Conservation (phyloP, 2,113 vertebrate species). For the Raja brachyura region DNA sequence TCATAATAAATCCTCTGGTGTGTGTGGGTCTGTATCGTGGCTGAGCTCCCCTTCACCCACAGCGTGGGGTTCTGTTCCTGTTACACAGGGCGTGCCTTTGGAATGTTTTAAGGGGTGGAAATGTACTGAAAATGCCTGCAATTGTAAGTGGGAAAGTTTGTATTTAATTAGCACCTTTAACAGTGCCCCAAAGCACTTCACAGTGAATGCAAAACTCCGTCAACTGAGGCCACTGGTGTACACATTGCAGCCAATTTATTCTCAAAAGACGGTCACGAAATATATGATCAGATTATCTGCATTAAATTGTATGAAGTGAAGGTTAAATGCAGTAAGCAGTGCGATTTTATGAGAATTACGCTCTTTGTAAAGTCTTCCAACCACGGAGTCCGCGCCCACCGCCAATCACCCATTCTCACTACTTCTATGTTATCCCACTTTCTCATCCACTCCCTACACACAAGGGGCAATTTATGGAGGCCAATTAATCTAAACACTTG, state of each 20-base stretch:
- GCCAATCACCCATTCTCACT: too few species aligned
- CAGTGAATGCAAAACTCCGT: neutral
- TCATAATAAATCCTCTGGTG: neutral
- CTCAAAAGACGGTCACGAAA: neutral
- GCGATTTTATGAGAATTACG: too few species aligned
- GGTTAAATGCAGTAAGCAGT: too few species aligned
- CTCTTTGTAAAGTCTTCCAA: too few species aligned
- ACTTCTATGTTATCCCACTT: too few species aligned
- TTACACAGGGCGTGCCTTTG: neutral
- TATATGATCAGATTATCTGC: neutral
- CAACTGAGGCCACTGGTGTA: neutral
- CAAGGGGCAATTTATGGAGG: too few species aligned
- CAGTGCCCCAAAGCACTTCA: neutral
- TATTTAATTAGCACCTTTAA: neutral
- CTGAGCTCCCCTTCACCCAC: too few species aligned
- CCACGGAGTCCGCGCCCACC: too few species aligned
- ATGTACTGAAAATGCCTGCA: neutral
- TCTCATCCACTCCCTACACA: too few species aligned
- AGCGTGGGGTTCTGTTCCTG: neutral
- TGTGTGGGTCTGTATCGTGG: neutral
- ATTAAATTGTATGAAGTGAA: neutral
- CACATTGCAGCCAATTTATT: neutral
- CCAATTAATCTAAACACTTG: too few species aligned
- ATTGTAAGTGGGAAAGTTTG: neutral
- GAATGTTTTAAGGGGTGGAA: too few species aligned